Base-by-base conservation (phyloP, 2,113 vertebrate species). In the Polypterus senegalus region DNA sequence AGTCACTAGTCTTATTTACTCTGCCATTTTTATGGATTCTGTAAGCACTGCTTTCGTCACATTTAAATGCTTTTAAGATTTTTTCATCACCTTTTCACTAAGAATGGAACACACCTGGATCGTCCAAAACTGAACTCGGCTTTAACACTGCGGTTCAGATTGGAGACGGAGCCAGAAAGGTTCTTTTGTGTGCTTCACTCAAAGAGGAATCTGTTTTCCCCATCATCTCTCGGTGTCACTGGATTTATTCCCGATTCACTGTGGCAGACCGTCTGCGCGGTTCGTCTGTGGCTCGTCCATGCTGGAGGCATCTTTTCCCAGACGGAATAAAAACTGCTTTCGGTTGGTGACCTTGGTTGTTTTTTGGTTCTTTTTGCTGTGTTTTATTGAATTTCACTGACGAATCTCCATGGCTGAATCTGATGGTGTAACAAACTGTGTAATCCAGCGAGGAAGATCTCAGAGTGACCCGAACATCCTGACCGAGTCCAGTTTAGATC, bases 381-480 rank as follows among this genome's bases (percentile, higher is more conserved):
- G 77, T 84, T 84, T 78, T 74, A 83, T 78, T 76, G 71, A 73
- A 71, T 75, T 77, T 75, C 80, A 65, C 71, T 70, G 74, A 66
- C 69, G 67, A 71, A 56, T 58, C 69, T 68, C 67, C 81, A 95
- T 97, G 93, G 92, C 91, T 77, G 85, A 89, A 61, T 83, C 87
- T 49, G 79, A 86, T 77, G 90, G 80, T 77, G 73, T 76, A 65
- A 85, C 84, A 65, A 78, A 87, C 69, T 85, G 92, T 74, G 82
- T 89, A 71, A 74, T 87, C 82, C 88, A 87, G 75, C 78, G 93
- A 77, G 91, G 87, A 70, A 84, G 93, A 78, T 97, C 92, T 61
- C 89, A 89, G 77, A 97, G 93, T 79, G 92, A 97, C 87, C 93
- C 93, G 72, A 95, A 82, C 88, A 86, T 87, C 86, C 86, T 92